Evolutionary conservation across 2,888 invertebrate species (phyloP), one percentile per base, ranked within the genome.

Genomic region (Mycalesis mineus): DNA sequence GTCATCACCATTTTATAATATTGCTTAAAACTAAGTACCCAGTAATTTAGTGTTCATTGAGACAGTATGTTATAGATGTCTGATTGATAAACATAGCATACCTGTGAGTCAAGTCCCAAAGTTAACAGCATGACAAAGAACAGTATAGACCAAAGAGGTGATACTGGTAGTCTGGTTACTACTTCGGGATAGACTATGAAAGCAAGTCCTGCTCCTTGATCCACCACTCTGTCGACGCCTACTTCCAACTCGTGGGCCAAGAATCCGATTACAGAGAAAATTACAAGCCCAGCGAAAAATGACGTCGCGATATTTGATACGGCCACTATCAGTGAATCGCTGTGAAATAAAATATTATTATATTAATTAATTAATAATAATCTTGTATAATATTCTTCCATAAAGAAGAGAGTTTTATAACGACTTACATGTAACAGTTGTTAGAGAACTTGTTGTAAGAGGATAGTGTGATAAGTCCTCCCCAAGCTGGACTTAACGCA

Each of bases 171-270:
- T 61, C 94, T 91, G 0, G 95, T 92, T 0, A 96, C 94, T 60
- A 93, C 93, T 83, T 96, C 96, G 0, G 96, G 95, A 74, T 96
- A 95, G n/a, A 95, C 95, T 60, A 96, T 94, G 72, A 96, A 96
- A 0, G 95, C 95, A 63, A 96, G 80, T 6, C 95, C 95, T 14
- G 95, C 93, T 1, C 94, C 95, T 73, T 95, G 93, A 68, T 88
- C 94, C n/a, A 94, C 94, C 53, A 95, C 95, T 42, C 92, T 91
- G 47, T 92, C 92, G 1, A 95, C 94, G 6, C 70, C 73, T 3
- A 95, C 94, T 45, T 93, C 88, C 48, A 95, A 84, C 72, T 95
- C 94, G 66, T 95, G 93, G 0, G 95, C 95, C 71, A 96, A 86
- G 80, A 95, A 95, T 4, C 95, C 96, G 69, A 96, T 94, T 22